Percentiles rank a stretch among this genome's conserved stretches.
These are phyloP conservation scores for Aethina tumida DNA, from an alignment of 1,140 invertebrate genomes.

Conservation along the genomic window DNA sequence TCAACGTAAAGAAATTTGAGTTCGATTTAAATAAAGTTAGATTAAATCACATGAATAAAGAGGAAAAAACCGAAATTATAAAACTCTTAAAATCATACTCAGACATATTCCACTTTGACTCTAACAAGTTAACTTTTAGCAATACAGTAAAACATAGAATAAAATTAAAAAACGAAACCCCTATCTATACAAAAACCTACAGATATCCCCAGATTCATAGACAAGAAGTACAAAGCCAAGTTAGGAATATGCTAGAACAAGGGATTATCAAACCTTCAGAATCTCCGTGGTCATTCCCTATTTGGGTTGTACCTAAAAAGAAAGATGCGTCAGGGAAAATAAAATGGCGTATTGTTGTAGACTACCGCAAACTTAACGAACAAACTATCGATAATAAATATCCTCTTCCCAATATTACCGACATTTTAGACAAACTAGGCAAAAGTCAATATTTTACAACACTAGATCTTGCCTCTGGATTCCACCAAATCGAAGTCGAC, in stretches of 20 bases:
- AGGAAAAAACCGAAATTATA: slow-evolving; percentile 16
- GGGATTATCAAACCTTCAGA: slow-evolving; percentile 28
- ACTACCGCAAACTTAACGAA: slow-evolving; percentile 31
- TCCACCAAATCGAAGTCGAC: slow-evolving; percentile 40
- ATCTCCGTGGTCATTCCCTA: slow-evolving; percentile 18
- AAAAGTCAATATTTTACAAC: slow-evolving; percentile 34
- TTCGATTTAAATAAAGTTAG: too few species aligned
- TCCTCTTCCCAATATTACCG: slow-evolving; percentile 41
- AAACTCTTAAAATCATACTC: slow-evolving; percentile 17
- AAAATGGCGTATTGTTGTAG: slow-evolving; percentile 31
- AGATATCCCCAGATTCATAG: slow-evolving; percentile 27
- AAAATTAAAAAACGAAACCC: slow-evolving; percentile 22
- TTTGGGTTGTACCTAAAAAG: slow-evolving; percentile 8
- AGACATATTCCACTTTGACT: slow-evolving; percentile 19
- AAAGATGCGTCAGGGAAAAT: slow-evolving; percentile 14
- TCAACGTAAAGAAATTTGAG: too few species aligned
- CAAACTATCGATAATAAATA: slow-evolving; percentile 35
- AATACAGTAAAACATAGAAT: slow-evolving; percentile 25
- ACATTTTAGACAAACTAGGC: slow-evolving; percentile 37
- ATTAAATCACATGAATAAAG: slow-evolving; percentile 18
- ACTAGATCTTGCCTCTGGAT: slow-evolving; percentile 39
- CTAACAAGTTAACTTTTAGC: slow-evolving; percentile 14
- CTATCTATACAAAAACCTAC: slow-evolving; percentile 30
- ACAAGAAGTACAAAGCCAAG: slow-evolving; percentile 30
- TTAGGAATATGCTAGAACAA: slow-evolving; percentile 22